These are phyloP conservation scores for Poecilia latipinna DNA, from an alignment of 2,113 vertebrate genomes.

Conservation along the genomic window DNA sequence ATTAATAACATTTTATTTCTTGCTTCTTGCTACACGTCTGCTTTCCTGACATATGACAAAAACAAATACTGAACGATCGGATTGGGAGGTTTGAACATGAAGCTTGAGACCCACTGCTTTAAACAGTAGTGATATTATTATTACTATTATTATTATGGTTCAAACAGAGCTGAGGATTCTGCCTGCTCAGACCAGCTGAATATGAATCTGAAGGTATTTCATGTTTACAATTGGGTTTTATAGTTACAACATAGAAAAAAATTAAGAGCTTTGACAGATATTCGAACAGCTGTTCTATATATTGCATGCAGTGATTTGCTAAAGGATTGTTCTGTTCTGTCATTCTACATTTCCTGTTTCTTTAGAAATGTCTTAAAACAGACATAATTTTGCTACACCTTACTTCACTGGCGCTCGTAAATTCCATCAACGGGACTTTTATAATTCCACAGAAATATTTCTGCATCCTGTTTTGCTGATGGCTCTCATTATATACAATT, in stretches of 20 bases:
- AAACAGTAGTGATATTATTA: no score
- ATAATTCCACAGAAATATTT: constrained; percentile 38
- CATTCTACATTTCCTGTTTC: neutral
- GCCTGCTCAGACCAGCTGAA: neutral
- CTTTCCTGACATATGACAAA: no score
- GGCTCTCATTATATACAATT: constrained; percentile 51
- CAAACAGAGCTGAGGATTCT: no score
- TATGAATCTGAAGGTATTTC: neutral
- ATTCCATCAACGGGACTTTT: constrained; percentile 24
- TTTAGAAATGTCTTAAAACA: constrained; percentile 9
- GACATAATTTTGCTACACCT: constrained; percentile 33
- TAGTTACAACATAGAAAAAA: neutral
- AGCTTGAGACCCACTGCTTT: no score
- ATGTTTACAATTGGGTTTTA: neutral
- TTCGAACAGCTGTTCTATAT: neutral
- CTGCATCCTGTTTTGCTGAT: constrained; percentile 54
- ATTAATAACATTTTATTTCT: no score
- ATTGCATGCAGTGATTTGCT: neutral
- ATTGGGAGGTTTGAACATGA: no score
- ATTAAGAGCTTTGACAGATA: neutral
- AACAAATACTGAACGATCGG: no score
- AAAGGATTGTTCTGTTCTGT: neutral
- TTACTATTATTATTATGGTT: no score
- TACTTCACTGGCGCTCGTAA: constrained; percentile 30
- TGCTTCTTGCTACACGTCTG: no score